Base-by-base conservation (phyloP, 2,113 vertebrate species). In the Bambusicola thoracicus region DNA sequence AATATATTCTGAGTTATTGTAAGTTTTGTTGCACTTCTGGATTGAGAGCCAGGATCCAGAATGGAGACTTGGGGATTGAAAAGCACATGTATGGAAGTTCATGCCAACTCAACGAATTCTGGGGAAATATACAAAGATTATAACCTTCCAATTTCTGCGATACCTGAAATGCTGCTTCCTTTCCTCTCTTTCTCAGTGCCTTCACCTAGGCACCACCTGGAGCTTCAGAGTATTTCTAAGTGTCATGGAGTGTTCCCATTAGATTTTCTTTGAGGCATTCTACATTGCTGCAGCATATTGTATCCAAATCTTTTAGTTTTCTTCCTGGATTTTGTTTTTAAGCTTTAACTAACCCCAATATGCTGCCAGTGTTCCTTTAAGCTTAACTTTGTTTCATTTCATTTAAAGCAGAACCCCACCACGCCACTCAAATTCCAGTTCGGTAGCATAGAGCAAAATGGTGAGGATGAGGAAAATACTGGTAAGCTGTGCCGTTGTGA, bases 401-500 rank as follows among this genome's bases (percentile, higher is more conserved):
- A 32, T 8, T 55, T 70, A 16, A 53, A 63, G 32, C 24, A 63
- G 55, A 74, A 24, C 12, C 18, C 32, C 34, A 7, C 17, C 44
- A 3, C 16, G 4, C 19, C 81, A 56, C 56, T 29, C 51, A 43
- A 4, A 32, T 81, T 22, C 22, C 22, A 58, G 27, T 70, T 87
- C 63, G 49, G 58, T 69, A 85, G 75, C n/a, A 6, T 17, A n/a
- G 32, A 58, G 43, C 76, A 40, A 78, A 83, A 66, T 2, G 22
- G 61, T 41, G 58, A 58, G 85, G 27, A 30, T 73, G 76, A 85
- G 90, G 90, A 82, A 93, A 93, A 77, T 46, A 30, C 20, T 80
- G 74, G 22, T 74, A 78, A 75, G 51, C 34, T 36, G 77, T 68
- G 38, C 67, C 16, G 22, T 34, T 13, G 6, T 65, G 59, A 91